A percentile compares a stretch with the other conserved stretches of the same genome.
Evolutionary conservation across 2,888 invertebrate species (phyloP).

Genomic region (Torymus texanus): DNA sequence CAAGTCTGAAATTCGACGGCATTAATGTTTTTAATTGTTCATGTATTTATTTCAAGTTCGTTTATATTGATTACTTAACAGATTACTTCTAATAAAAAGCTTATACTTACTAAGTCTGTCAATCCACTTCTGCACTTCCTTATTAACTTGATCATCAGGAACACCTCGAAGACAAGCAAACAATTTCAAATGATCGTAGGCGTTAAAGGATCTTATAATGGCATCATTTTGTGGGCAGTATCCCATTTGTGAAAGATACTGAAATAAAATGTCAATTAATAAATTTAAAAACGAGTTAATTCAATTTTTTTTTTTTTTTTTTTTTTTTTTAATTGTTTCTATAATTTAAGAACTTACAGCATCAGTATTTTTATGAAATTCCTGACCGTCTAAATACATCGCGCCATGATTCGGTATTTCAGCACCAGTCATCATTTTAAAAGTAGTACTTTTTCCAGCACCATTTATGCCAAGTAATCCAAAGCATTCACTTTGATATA

Average conservation of each 20-base stretch:
- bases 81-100: too few relatives aligned
- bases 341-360: slow-evolving; percentile 47
- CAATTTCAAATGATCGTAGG: slow-evolving; percentile 82
- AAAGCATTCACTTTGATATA: slow-evolving; percentile 84
- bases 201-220: slow-evolving; percentile 85
- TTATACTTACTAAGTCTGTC: slow-evolving; percentile 74
- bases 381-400: slow-evolving; percentile 58
- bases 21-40: not conserved
- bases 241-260: slow-evolving; percentile 77
- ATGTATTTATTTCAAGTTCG: not conserved
- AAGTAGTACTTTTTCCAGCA: slow-evolving; percentile 90
- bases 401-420: slow-evolving; percentile 72
- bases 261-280: not conserved
- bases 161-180: slow-evolving; percentile 85
- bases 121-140: slow-evolving; percentile 78
- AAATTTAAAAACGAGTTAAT: not conserved
- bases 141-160: slow-evolving; percentile 67
- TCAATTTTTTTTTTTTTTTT: not conserved
- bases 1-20: slow-evolving; percentile 63
- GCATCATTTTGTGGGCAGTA: slow-evolving; percentile 94
- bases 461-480: slow-evolving; percentile 89
- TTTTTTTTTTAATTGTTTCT: not conserved
- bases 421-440: slow-evolving; percentile 92
- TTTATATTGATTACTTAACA: too few relatives aligned
- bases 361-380: slow-evolving; percentile 50